These are phyloP conservation scores for Lobophora halterata DNA, from an alignment of 2,888 invertebrate genomes.

Conservation along the genomic window DNA sequence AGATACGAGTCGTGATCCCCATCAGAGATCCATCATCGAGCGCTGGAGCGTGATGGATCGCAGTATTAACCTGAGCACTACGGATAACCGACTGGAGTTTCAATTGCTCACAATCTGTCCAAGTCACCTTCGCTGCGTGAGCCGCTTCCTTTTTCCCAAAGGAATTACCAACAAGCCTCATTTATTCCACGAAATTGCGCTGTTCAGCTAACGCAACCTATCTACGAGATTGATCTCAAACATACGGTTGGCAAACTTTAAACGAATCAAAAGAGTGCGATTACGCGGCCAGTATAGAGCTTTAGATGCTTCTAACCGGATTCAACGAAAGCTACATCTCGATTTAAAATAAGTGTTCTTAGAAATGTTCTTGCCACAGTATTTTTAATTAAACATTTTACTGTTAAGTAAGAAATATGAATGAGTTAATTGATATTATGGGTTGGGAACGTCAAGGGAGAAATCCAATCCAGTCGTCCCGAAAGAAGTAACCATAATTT, in stretches of 20 bases:
- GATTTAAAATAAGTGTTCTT: constrained; percentile 8
- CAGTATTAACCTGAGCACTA: constrained; percentile 70
- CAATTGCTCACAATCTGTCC: constrained; percentile 68
- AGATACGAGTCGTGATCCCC: constrained; percentile 69
- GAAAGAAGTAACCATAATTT: constrained; percentile 59
- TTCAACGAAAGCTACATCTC: constrained; percentile 12
- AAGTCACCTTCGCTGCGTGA: constrained; percentile 49
- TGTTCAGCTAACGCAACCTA: constrained; percentile 43
- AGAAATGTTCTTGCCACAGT: constrained; percentile 28
- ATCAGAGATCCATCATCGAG: constrained; percentile 73
- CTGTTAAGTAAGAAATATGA: constrained; percentile 59
- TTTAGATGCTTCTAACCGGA: background rate
- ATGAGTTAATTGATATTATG: constrained; percentile 74
- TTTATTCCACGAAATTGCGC: constrained; percentile 44
- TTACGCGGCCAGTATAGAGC: constrained; percentile 9
- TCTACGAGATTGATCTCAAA: constrained; percentile 40
- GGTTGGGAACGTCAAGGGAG: constrained; percentile 62
- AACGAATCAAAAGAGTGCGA: constrained; percentile 16
- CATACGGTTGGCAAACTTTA: constrained; percentile 26
- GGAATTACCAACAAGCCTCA: constrained; percentile 49
- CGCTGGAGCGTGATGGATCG: constrained; percentile 66
- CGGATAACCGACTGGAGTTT: constrained; percentile 54
- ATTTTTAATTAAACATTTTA: constrained; percentile 48
- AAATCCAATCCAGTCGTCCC: constrained; percentile 51
- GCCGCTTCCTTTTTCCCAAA: constrained; percentile 53